Evolutionary conservation across 2,888 invertebrate genomes (phyloP).

Genomic region (Hemicrepidius hirtus): DNA sequence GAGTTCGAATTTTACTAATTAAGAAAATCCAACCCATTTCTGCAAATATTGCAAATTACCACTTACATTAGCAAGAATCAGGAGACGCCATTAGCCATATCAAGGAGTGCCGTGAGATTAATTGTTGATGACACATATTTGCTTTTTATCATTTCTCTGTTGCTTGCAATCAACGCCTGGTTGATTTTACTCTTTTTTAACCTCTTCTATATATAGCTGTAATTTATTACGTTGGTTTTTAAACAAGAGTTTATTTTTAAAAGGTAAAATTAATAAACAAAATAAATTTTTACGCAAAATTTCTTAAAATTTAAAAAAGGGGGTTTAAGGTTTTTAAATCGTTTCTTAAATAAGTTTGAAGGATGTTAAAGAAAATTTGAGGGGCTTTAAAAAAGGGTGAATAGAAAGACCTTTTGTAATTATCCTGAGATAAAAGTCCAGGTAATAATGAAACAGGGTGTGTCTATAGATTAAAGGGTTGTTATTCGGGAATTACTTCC

Average conservation of each 20-base stretch:
- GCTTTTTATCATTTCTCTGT: slow-evolving; percentile 60
- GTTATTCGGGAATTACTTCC: slow-evolving; percentile 54
- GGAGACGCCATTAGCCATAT: slow-evolving; percentile 37
- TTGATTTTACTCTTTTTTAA: slow-evolving; percentile 48
- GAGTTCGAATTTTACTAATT: slow-evolving; percentile 32
- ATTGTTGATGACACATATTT: slow-evolving; percentile 60
- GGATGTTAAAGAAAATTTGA: neutral
- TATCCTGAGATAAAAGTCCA: slow-evolving; percentile 31
- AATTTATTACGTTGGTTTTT: slow-evolving; percentile 33
- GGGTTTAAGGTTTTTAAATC: too few relatives aligned
- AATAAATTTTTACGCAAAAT: too few relatives aligned
- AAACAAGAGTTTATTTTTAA: neutral
- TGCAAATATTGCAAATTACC: slow-evolving; percentile 19
- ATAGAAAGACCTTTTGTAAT: slow-evolving; percentile 31
- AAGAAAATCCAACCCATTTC: slow-evolving; percentile 3
- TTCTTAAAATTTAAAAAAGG: too few relatives aligned
- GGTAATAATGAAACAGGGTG: slow-evolving; percentile 52
- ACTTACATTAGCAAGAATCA: slow-evolving; percentile 36
- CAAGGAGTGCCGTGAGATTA: slow-evolving; percentile 56
- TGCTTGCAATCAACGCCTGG: slow-evolving; percentile 35
- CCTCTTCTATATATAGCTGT: slow-evolving; percentile 25
- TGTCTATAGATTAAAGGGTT: slow-evolving; percentile 54
- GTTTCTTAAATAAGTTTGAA: too few relatives aligned
- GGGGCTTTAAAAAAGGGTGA: neutral
- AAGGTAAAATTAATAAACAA: neutral